Percentiles rank a stretch among this genome's conserved stretches.
phyloP scores from a whole-genome alignment of 2,113 vertebrate species.

The Stercorarius parasiticus region DNA sequence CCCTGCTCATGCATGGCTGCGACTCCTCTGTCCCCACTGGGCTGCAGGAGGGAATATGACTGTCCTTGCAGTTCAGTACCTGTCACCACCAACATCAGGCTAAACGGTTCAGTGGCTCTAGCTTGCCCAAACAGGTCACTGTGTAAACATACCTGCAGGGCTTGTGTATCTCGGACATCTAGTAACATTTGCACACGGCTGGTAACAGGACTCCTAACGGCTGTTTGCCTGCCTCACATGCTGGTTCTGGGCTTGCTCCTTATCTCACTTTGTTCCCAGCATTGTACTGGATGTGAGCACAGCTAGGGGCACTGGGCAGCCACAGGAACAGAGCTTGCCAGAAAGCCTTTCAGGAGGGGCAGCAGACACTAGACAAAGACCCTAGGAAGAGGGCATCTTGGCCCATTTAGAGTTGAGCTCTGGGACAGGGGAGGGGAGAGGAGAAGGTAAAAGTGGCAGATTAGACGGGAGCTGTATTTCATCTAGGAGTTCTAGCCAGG shows the following conservation, averaged over 20 bases:
- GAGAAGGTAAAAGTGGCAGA: not conserved
- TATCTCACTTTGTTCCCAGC: not conserved
- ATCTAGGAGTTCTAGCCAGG: not conserved
- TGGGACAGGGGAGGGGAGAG: not conserved
- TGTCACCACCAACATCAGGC: not conserved
- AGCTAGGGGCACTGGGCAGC: not conserved
- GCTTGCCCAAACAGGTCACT: not conserved
- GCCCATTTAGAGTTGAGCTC: not conserved
- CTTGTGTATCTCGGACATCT: not conserved
- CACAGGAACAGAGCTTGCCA: not conserved
- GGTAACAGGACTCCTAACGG: not conserved
- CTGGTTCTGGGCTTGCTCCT: not conserved
- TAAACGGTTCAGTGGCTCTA: not conserved
- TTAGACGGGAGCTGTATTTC: not conserved
- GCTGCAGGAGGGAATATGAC: not conserved
- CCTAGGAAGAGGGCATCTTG: not conserved
- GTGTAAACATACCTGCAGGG: slow-evolving; percentile 26
- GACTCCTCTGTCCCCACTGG: not conserved
- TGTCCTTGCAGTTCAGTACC: not conserved
- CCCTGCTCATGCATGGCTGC: not conserved
- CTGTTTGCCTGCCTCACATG: accelerated
- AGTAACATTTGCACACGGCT: not conserved
- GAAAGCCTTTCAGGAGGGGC: not conserved
- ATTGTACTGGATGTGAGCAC: accelerated
- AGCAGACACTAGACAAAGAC: not conserved